A percentile compares a stretch with the other conserved stretches of the same genome.
Evolutionary conservation across 2,888 invertebrate species (phyloP).

Genomic region (Lamproptera curius): DNA sequence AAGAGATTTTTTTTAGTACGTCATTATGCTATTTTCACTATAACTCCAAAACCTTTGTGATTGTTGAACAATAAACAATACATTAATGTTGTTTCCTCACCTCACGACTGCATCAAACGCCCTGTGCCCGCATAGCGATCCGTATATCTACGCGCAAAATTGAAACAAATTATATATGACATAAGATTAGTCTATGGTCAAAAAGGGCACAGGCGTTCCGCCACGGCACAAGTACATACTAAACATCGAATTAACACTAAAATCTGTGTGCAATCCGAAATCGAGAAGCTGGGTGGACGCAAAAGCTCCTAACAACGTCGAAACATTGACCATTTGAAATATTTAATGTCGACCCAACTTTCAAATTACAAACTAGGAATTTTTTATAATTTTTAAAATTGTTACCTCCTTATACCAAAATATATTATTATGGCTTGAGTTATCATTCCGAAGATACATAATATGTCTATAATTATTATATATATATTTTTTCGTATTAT

Average conservation of each 20-base stretch:
- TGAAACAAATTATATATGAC: background rate
- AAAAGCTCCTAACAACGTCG: slow-evolving; percentile 26
- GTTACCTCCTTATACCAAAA: slow-evolving; percentile 73
- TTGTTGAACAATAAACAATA: too few relatives aligned
- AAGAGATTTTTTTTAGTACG: background rate
- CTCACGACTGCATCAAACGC: slow-evolving; percentile 4
- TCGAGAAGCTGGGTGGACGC: slow-evolving; percentile 43
- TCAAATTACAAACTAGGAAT: slow-evolving; percentile 44
- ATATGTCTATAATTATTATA: slow-evolving; percentile 60
- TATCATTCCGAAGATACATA: slow-evolving; percentile 70
- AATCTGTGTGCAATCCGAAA: slow-evolving; percentile 16
- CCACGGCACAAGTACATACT: slow-evolving; percentile 25
- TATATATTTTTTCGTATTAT: slow-evolving; percentile 52
- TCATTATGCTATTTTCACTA: too few relatives aligned
- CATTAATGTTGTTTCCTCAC: slow-evolving; percentile 1
- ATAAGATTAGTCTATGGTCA: background rate
- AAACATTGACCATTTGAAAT: slow-evolving; percentile 35
- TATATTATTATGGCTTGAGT: slow-evolving; percentile 77
- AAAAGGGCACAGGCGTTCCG: slow-evolving; percentile 1
- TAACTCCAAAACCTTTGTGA: too few relatives aligned
- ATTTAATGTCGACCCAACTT: slow-evolving; percentile 56
- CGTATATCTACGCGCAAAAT: background rate
- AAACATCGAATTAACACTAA: slow-evolving; percentile 40
- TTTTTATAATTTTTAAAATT: slow-evolving; percentile 51
- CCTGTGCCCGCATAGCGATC: slow-evolving; percentile 4